These are phyloP conservation scores for Campopleginae sp. DNA, from an alignment of 2,888 invertebrate species.

Conservation along the genomic window DNA sequence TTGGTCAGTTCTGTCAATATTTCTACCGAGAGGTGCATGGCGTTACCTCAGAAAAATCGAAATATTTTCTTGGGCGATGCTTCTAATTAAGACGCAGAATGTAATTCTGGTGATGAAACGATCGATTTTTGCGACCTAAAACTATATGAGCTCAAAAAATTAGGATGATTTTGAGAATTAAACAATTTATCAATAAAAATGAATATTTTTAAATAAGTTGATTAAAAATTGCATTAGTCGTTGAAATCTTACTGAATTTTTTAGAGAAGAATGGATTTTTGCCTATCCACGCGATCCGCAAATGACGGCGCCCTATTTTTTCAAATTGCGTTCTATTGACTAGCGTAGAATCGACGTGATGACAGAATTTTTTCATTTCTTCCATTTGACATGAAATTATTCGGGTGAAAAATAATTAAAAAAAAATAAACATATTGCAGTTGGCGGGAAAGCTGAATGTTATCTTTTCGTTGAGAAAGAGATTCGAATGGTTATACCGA, in stretches of 20 bases:
- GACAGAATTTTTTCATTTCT: background rate
- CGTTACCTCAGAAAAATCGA: background rate
- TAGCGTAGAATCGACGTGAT: background rate
- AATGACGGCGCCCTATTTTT: too few relatives aligned
- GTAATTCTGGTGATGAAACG: too few relatives aligned
- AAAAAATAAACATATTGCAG: too few relatives aligned
- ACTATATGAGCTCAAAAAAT: too few relatives aligned
- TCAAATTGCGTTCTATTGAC: background rate
- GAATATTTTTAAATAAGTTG: too few relatives aligned
- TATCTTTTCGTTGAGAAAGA: conserved; percentile 15
- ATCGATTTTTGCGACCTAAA: too few relatives aligned
- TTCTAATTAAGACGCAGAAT: too few relatives aligned
- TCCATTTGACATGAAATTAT: background rate
- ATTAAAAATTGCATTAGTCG: background rate
- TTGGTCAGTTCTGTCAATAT: background rate
- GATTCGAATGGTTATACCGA: conserved; percentile 19
- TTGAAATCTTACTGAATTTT: background rate
- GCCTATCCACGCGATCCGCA: background rate
- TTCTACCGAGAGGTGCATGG: conserved; percentile 8
- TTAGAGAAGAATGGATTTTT: background rate
- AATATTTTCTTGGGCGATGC: too few relatives aligned
- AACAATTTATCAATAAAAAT: too few relatives aligned
- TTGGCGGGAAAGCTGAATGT: background rate
- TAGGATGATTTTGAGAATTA: too few relatives aligned
- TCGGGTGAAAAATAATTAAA: background rate